Conservation (phyloP, 2,888 invertebrate species). For the Athetis lepigone region DNA sequence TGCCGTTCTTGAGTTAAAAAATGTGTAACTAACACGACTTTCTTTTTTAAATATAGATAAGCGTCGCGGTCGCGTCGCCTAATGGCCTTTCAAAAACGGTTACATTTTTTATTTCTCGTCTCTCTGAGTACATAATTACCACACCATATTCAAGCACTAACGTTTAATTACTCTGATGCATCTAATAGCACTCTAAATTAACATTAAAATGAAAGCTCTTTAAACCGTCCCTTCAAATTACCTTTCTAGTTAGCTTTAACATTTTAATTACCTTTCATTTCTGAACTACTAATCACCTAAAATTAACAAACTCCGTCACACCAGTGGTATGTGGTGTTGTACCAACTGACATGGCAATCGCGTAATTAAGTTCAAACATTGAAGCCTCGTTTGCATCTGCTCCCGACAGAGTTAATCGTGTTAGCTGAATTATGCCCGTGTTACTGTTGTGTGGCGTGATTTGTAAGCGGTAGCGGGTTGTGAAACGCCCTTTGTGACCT, state of each 20-base stretch:
- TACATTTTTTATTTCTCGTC: no score
- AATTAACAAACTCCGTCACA: conserved; percentile 27
- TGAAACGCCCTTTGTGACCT: neutral
- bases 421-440: conserved; percentile 67
- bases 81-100: no score
- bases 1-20: no score
- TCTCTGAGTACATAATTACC: no score
- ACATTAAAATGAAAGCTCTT: neutral
- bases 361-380: conserved; percentile 75
- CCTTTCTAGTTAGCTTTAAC: neutral
- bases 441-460: conserved; percentile 29
- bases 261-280: conserved; percentile 24
- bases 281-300: conserved; percentile 40
- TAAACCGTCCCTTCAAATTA: neutral
- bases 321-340: conserved; percentile 30
- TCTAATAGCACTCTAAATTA: neutral
- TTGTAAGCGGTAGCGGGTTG: conserved; percentile 5
- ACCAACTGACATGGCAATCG: conserved; percentile 62
- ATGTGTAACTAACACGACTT: no score
- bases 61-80: no score
- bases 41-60: no score
- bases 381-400: conserved; percentile 71
- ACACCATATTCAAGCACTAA: no score
- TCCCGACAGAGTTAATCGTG: conserved; percentile 68
- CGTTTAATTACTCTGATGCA: no score